Conservation (phyloP, 2,113 vertebrate species). For the Myotis brandtii region DNA sequence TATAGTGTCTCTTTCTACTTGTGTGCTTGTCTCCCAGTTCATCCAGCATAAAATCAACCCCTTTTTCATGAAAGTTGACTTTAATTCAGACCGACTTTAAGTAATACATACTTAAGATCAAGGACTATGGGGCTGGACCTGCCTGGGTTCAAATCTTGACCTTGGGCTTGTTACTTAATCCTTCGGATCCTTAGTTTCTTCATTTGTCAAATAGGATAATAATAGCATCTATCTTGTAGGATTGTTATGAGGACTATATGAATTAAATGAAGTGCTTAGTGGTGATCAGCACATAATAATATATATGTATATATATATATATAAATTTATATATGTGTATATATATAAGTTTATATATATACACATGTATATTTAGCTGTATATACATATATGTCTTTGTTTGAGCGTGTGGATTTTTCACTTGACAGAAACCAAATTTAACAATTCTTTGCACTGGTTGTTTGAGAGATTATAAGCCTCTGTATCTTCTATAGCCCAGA, state of each 20-base stretch:
- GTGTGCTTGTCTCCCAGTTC: background rate
- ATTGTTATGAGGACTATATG: background rate
- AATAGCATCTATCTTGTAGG: background rate
- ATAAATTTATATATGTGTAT: too few species aligned
- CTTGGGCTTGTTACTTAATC: background rate
- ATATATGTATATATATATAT: background rate
- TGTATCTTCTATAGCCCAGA: slow-evolving; percentile 79
- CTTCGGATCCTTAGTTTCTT: background rate
- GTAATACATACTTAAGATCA: background rate
- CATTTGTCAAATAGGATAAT: background rate
- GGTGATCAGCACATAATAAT: background rate
- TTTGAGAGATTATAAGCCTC: slow-evolving; percentile 59
- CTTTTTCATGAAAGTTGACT: background rate
- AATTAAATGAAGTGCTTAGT: slow-evolving; percentile 22
- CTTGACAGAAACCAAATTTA: slow-evolving; percentile 59
- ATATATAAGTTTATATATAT: too few species aligned
- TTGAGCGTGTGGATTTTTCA: slow-evolving; percentile 43
- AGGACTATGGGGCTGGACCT: background rate
- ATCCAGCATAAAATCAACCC: background rate
- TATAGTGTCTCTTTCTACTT: background rate
- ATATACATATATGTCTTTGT: background rate
- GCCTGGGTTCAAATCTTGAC: background rate
- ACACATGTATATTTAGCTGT: background rate
- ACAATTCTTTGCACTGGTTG: slow-evolving; percentile 61
- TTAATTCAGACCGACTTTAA: background rate